Conservation (phyloP, 2,797 vertebrate genomes). For the Pampus argenteus region DNA sequence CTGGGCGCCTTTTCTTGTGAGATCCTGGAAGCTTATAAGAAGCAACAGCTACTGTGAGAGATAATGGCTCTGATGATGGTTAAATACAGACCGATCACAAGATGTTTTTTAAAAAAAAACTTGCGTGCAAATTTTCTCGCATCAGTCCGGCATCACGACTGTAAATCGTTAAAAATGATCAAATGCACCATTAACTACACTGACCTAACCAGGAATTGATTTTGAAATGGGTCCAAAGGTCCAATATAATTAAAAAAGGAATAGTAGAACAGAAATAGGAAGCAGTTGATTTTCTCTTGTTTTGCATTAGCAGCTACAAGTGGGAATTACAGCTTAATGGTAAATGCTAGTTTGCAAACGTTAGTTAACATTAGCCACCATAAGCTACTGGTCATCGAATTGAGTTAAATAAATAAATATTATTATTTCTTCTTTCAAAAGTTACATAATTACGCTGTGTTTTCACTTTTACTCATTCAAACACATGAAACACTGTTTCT, state of each 20-base stretch:
- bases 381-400: not conserved
- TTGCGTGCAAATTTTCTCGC: not conserved
- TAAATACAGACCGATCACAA: constrained; percentile 31
- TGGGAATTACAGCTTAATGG: too few species aligned
- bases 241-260: not conserved
- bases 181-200: not conserved
- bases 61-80: constrained; percentile 34
- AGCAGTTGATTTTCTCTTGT: not conserved
- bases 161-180: constrained; percentile 4
- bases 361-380: too few species aligned
- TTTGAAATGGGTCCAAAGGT: not conserved
- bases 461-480: not conserved
- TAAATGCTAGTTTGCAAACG: too few species aligned
- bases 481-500: not conserved
- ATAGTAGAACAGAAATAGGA: not conserved
- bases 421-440: not conserved
- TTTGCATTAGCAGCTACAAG: not conserved
- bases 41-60: constrained; percentile 41
- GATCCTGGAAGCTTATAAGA: constrained; percentile 46
- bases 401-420: too few species aligned
- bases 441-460: not conserved
- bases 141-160: constrained; percentile 1
- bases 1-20: constrained; percentile 53
- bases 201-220: not conserved
- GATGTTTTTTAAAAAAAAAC: constrained; percentile 6